Conservation (phyloP, 2,888 invertebrate species). For the Strigamia crassipes region DNA sequence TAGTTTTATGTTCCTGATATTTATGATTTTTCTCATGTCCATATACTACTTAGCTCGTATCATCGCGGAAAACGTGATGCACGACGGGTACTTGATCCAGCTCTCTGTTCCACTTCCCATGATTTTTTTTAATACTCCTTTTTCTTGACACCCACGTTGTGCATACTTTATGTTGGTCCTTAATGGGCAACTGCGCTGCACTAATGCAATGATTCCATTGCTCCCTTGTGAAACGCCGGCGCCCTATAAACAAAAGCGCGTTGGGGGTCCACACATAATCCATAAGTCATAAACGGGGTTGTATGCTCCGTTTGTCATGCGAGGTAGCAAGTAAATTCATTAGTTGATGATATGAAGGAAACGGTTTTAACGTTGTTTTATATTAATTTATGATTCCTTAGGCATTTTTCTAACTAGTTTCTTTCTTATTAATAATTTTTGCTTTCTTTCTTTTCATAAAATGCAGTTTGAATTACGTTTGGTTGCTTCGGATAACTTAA, state of each 20-base stretch:
- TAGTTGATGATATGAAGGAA: conserved; percentile 22
- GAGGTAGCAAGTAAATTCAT: conserved; percentile 29
- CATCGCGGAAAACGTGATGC: background rate
- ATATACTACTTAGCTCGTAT: background rate
- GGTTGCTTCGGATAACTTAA: conserved; percentile 93
- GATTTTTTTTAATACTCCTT: background rate
- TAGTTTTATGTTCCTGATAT: background rate
- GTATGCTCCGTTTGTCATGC: conserved; percentile 19
- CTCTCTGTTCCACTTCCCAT: background rate
- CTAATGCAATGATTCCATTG: conserved; percentile 30
- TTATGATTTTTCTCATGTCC: background rate
- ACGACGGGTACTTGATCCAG: background rate
- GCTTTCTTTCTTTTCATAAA: conserved; percentile 45
- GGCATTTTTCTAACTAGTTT: conserved; percentile 41
- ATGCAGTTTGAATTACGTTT: conserved; percentile 87
- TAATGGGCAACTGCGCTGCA: conserved; percentile 26
- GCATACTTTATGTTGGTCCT: conserved; percentile 14
- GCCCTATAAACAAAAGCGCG: conserved; percentile 30
- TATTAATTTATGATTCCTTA: conserved; percentile 42
- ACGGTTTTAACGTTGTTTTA: conserved; percentile 49
- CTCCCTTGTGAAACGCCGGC: conserved; percentile 6
- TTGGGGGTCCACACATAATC: conserved; percentile 27
- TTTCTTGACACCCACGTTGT: background rate
- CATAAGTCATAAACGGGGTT: conserved; percentile 10
- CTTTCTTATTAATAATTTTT: conserved; percentile 46